Evolutionary conservation across 2,113 vertebrate species (phyloP), one percentile per base, ranked within the genome.

Genomic region (Albula glossodonta): DNA sequence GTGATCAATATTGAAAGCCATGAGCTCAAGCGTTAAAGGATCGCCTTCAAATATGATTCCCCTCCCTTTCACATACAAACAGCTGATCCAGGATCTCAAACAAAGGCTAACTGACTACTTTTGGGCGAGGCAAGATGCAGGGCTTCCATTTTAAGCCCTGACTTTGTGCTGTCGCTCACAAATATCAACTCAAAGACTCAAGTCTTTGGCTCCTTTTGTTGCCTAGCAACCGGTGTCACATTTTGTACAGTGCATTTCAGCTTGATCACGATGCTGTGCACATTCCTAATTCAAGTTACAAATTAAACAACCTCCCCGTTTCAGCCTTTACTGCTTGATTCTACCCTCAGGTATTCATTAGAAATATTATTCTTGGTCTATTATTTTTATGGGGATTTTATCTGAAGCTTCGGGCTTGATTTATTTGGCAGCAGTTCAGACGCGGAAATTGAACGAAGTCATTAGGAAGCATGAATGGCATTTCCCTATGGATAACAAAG

Each of bases 141-240:
- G 22, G 22, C 77, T 41, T 86, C 51, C 82, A 77, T 84, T 83
- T 74, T 31, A 66, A 83, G 51, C 77, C 80, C 25, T 19, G 48
- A 81, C 81, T 84, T 84, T 82, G 81, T 86, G 87, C 90, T 84
- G 89, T 87, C 90, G 90, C 91, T 87, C 90, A 91, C 92, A 91
- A 92, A 94, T 92, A 92, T 92, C 89, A 94, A 92, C 93, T 90
- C 88, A 86, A 89, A 92, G 91, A 89, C 90, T 89, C 88, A 66
- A 81, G 88, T 91, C 90, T 93, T 89, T 91, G 88, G 81, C 92
- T 90, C 88, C 86, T 85, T 90, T 90, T 92, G 94, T 95, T 95
- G 92, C 95, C 87, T 93, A 92, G 95, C 94, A 92, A 95, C 95
- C 89, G 12, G 89, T 92, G 91, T 95, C 93, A 93, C 91, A 88